Base-by-base conservation (phyloP, 2,797 vertebrate genomes). In the Sebastes variabilis region DNA sequence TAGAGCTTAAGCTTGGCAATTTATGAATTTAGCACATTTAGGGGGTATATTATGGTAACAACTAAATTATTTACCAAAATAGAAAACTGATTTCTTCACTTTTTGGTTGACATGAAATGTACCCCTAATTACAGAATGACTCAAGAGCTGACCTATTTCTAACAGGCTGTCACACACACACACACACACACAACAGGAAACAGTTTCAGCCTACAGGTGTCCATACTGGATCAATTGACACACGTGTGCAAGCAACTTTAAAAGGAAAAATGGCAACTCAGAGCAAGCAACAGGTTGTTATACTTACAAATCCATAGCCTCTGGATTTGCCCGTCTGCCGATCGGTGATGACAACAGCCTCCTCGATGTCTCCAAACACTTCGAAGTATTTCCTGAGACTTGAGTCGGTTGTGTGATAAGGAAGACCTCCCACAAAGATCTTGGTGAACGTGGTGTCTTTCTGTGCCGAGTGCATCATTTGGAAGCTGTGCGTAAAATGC, bases 391-490 rank as follows among this genome's bases (percentile, higher is more conserved):
- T 98, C 93, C 97, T 96, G 88, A 99, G 97, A 81, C 97, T 98
- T 54, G 97, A 97, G 95, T 99, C 98, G 42, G 97, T 99, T 67
- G 98, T 99, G 95, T 99, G 98, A 83, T 99, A 99, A 62, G 98
- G 98, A 34, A 99, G 96, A 75, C 98, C 98, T 89, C 98, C 98
- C 75, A 99, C 98, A 84, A 99, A 99, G 95, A 99, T 99, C 95
- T 99, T 99, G 87, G 98, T 99, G 95, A 96, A 99, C 54, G 98
- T 99, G 83, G 98, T 99, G 94, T 99, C 98, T 94, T 98, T 99
- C 96, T 99, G 98, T 56, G 97, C 97, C 77, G 97, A 97, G 96
- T 99, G 98, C 98, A 99, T 99, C 94, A 94, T 97, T 54, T 29
- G 59, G 18, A 9, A 38, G 75, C 10, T 69, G 1, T 27, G 29